Percentiles rank a stretch among this genome's conserved stretches.
Evolutionary conservation across 2,888 invertebrate genomes (phyloP).

Genomic region (Prenolepis imparis): DNA sequence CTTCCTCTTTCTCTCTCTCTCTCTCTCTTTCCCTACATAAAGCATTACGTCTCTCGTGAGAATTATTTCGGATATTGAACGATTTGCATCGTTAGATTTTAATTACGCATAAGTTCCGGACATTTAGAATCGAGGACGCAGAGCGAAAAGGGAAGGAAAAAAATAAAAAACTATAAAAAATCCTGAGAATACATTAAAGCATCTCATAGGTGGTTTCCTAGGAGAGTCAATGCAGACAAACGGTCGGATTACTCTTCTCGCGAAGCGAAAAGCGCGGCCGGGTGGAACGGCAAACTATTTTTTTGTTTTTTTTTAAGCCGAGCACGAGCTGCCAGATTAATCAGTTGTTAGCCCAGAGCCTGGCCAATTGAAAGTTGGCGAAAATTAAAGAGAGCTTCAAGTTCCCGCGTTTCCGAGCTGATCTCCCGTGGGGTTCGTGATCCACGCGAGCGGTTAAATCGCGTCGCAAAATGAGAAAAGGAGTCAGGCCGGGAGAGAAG

Average conservation of each 20-base stretch:
- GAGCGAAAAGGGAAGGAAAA: not conserved
- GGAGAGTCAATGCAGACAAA: slow-evolving; percentile 57
- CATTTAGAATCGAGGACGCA: slow-evolving; percentile 22
- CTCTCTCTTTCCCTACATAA: not conserved
- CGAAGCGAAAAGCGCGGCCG: slow-evolving; percentile 56
- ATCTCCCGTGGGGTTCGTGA: slow-evolving; percentile 18
- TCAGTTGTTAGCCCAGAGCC: slow-evolving; percentile 45
- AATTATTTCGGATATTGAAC: slow-evolving; percentile 39
- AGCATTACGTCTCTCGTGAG: slow-evolving; percentile 42
- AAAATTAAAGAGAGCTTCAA: slow-evolving; percentile 52
- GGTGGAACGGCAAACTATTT: slow-evolving; percentile 30
- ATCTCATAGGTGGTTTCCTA: slow-evolving; percentile 50
- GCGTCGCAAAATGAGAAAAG: slow-evolving; percentile 36
- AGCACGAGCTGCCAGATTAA: slow-evolving; percentile 35
- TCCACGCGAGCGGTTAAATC: slow-evolving; percentile 41
- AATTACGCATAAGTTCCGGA: slow-evolving; percentile 49
- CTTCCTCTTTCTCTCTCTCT: not conserved
- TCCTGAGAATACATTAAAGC: slow-evolving; percentile 50
- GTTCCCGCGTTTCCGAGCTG: not conserved
- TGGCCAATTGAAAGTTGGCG: slow-evolving; percentile 55
- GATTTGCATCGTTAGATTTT: slow-evolving; percentile 57
- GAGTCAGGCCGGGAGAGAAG: slow-evolving; percentile 19
- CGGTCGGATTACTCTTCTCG: slow-evolving; percentile 54
- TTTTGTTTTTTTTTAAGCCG: slow-evolving; percentile 7
- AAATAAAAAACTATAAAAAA: slow-evolving; percentile 28